Evolutionary conservation across 2,797 vertebrate species (phyloP).

Genomic region (Myioborus melanocephalus): DNA sequence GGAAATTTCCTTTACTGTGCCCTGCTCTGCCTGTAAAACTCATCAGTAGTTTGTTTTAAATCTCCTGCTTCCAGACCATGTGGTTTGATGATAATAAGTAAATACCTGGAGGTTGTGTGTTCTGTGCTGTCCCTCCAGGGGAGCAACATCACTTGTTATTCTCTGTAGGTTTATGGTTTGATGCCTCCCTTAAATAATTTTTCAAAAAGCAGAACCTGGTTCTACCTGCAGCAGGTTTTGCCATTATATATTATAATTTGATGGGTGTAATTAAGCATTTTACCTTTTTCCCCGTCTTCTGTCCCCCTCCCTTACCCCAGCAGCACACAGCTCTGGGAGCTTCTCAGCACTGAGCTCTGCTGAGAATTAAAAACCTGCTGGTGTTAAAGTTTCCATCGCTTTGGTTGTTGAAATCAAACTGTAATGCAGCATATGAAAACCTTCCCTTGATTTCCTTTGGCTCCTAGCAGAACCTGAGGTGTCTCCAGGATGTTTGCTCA

Average conservation of each 20-base stretch:
- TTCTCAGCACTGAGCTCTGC: not conserved
- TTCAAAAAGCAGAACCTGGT: not conserved
- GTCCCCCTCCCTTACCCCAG: not conserved
- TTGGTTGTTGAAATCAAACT: not conserved
- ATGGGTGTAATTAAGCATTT: not conserved
- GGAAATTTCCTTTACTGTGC: not conserved
- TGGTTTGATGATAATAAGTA: not conserved
- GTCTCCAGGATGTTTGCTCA: accelerated
- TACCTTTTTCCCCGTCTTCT: not conserved
- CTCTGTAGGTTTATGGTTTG: not conserved
- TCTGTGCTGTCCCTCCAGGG: not conserved
- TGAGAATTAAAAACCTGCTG: not conserved
- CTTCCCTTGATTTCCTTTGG: not conserved
- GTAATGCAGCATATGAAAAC: accelerated
- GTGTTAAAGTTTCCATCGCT: not conserved
- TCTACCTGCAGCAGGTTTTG: not conserved
- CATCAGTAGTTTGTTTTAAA: not conserved
- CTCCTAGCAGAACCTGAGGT: not conserved
- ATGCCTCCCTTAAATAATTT: not conserved
- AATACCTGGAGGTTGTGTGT: not conserved
- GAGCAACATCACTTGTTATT: not conserved
- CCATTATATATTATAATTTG: not conserved
- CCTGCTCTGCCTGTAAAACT: not conserved
- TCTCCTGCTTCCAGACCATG: not conserved
- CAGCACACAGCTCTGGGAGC: not conserved